A percentile compares a stretch with the other conserved stretches of the same genome.
Conservation (phyloP, 2,888 invertebrate species). For the Polylopha cassiicola region DNA sequence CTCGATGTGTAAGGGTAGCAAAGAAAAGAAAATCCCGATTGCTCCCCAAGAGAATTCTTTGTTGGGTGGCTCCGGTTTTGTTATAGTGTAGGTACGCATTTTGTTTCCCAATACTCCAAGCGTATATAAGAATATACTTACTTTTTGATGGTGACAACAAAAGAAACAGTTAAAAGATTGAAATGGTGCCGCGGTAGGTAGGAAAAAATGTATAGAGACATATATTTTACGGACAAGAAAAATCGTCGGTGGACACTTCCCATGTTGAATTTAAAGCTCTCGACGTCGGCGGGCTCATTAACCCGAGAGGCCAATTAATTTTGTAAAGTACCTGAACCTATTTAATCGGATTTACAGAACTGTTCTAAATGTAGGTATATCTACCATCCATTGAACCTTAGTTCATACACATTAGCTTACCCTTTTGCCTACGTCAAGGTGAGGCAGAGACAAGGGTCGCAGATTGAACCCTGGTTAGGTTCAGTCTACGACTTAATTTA, state of each 20-base stretch:
- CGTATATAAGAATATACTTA: constrained; percentile 26
- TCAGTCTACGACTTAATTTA: too few species aligned
- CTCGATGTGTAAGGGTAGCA: constrained; percentile 16
- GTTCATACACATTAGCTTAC: too few species aligned
- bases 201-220: too few species aligned
- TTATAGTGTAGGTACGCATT: constrained; percentile 23
- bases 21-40: constrained; percentile 18
- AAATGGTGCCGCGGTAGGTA: too few species aligned
- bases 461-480: too few species aligned
- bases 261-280: too few species aligned
- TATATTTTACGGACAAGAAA: too few species aligned
- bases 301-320: constrained; percentile 1
- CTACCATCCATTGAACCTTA: too few species aligned
- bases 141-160: constrained; percentile 18
- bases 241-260: too few species aligned
- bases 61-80: constrained; percentile 27
- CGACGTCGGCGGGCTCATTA: constrained; percentile 3
- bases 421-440: too few species aligned
- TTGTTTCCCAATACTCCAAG: constrained; percentile 25
- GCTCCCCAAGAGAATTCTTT: constrained; percentile 24
- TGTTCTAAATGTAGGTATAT: background rate
- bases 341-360: background rate
- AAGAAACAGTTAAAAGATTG: too few species aligned
- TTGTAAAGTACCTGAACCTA: constrained; percentile 6
- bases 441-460: too few species aligned